Percentiles rank a stretch among this genome's conserved stretches.
Evolutionary conservation across 2,888 invertebrate genomes (phyloP).

Genomic region (Oscheius sp.): DNA sequence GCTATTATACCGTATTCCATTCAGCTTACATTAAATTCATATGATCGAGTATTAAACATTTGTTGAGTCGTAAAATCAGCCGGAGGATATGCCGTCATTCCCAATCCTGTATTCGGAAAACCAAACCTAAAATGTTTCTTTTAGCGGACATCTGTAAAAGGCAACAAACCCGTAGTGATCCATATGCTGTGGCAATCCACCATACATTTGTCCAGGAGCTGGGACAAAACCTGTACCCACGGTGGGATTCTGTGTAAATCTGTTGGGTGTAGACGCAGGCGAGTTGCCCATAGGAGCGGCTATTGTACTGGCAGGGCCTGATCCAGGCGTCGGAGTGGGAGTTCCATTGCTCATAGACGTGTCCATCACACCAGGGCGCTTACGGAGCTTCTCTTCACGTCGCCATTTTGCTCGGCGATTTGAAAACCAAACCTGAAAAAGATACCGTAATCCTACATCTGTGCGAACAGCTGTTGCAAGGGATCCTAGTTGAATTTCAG

Average conservation of each 20-base stretch:
- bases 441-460: slow-evolving; percentile 21
- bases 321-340: slow-evolving; percentile 56
- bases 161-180: slow-evolving; percentile 63
- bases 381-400: slow-evolving; percentile 91
- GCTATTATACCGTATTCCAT: not conserved
- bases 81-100: slow-evolving; percentile 58
- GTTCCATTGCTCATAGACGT: slow-evolving; percentile 57
- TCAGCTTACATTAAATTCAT: slow-evolving; percentile 62
- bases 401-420: slow-evolving; percentile 96
- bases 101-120: slow-evolving; percentile 54
- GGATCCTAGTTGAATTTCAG: slow-evolving; percentile 31
- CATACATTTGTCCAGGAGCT: slow-evolving; percentile 62
- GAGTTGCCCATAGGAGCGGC: slow-evolving; percentile 50
- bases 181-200: slow-evolving; percentile 57
- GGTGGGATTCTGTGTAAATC: slow-evolving; percentile 41
- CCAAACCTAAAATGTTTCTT: slow-evolving; percentile 51
- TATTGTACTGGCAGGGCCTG: slow-evolving; percentile 47
- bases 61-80: slow-evolving; percentile 63
- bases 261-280: slow-evolving; percentile 53
- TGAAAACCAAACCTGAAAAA: slow-evolving; percentile 92
- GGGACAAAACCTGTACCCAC: slow-evolving; percentile 56
- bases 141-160: not conserved
- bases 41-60: slow-evolving; percentile 64
- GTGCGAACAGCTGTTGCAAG: slow-evolving; percentile 34
- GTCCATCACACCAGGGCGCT: slow-evolving; percentile 73